These are phyloP conservation scores for Chlorospingus flavigularis DNA, from an alignment of 2,797 vertebrate species.

Conservation along the genomic window DNA sequence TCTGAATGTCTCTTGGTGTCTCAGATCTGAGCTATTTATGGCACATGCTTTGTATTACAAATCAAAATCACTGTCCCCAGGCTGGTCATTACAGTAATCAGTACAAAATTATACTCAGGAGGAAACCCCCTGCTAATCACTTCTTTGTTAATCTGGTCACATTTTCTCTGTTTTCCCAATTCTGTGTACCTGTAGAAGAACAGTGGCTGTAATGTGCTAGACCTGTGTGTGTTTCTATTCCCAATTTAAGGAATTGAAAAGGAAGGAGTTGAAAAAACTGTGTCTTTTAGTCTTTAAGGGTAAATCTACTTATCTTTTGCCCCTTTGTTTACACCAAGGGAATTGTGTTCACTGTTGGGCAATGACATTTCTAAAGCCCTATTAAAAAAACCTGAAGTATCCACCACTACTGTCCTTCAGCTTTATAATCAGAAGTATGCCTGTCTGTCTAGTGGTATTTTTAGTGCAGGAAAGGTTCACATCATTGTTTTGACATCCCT, in stretches of 20 bases:
- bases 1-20: neutral
- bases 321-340: neutral
- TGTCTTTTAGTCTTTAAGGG: neutral
- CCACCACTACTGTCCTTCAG: neutral
- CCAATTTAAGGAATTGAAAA: neutral
- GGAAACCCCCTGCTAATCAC: neutral
- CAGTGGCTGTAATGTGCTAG: neutral
- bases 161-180: neutral
- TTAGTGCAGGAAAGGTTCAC: neutral
- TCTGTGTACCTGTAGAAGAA: neutral
- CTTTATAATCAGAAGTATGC: neutral
- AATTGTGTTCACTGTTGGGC: neutral
- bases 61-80: neutral
- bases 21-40: neutral
- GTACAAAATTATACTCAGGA: neutral
- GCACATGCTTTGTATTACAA: neutral
- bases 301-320: neutral
- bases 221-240: neutral
- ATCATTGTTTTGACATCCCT: constrained; percentile 38
- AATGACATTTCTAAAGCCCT: neutral
- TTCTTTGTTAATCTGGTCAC: neutral
- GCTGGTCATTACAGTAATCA: neutral
- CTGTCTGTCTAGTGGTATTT: neutral
- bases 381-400: neutral
- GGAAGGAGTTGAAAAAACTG: neutral